Base-by-base conservation (phyloP, 2,797 vertebrate genomes). In the Tauraco hartlaubi region DNA sequence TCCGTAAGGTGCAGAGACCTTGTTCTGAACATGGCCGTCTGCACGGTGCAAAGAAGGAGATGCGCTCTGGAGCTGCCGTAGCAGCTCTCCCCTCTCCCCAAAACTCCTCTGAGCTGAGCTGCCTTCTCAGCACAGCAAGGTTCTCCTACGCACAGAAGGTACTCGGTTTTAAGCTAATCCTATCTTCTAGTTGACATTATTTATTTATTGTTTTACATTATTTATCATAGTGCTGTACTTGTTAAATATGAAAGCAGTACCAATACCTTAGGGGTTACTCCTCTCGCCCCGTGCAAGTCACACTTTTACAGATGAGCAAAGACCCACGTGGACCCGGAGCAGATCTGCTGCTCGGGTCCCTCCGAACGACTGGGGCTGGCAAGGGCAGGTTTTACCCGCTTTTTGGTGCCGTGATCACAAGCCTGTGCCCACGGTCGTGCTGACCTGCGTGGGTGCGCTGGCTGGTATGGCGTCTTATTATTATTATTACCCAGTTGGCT, bases 141-240 rank as follows among this genome's bases (percentile, higher is more conserved):
- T 73, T 15, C n/a, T 79, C 28, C 52, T 46, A 14, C 41, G 12
- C 68, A 22, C 29, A 2, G 2, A 33, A 74, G 35, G 41, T 59
- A 81, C 82, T 59, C 75, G 28, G 72, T 81, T 93, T 94, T 95
- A 78, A 95, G 66, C 62, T 94, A 88, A 90, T 77, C 74, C 68
- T 93, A 69, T 90, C 88, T 94, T 88, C 82, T 54, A 19, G 0
- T 6, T 90, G 67, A n/a, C 91, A 92, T 96, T 85, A 95, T 72
- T 96, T 96, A 93, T 96, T 96, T 29, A 94, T 95, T 55, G 33
- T 9, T 95, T 92, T 95, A 88, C 88, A 92, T 96, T 93, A 95
- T 96, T 96, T 83, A 94, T 96, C 84, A 51, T 66, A 86, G 85
- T 28, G 58, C 56, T 23, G 37, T 61, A 56, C 88, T 95, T 88